Conservation (phyloP, 2,888 invertebrate species). For the Pristionchus entomophagus region DNA sequence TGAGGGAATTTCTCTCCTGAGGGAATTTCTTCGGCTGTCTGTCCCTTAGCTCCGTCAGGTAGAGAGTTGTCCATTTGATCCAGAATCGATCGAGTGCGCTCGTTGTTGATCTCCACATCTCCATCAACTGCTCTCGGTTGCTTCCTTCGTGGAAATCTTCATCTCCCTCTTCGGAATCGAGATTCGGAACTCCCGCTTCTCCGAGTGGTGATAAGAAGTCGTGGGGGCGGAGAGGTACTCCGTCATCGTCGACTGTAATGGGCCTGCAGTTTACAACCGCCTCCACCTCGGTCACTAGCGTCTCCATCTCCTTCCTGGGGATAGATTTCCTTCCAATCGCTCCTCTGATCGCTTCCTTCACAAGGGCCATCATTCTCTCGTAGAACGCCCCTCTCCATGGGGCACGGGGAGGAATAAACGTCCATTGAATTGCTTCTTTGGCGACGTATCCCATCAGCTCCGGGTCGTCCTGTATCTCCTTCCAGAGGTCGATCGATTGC, state of each 20-base stretch:
- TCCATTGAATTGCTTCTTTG: conserved; percentile 60
- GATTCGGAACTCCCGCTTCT: not conserved
- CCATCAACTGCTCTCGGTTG: not conserved
- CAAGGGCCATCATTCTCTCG: conserved; percentile 76
- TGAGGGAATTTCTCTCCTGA: not conserved
- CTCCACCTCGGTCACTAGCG: conserved; percentile 16
- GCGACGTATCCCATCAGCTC: conserved; percentile 40
- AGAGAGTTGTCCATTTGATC: not conserved
- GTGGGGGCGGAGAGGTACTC: not conserved
- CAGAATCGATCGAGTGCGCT: not conserved
- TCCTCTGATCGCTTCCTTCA: not conserved
- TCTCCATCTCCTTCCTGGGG: no score
- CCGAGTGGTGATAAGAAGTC: not conserved
- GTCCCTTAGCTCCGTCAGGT: not conserved
- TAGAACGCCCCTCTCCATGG: conserved; percentile 78
- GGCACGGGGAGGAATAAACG: conserved; percentile 76
- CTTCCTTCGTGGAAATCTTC: not conserved
- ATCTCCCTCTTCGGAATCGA: not conserved
- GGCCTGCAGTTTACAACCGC: conserved; percentile 34
- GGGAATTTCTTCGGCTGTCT: conserved; percentile 43
- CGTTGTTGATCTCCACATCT: not conserved
- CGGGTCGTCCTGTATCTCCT: not conserved
- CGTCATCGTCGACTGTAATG: not conserved
- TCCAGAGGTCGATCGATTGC: not conserved
- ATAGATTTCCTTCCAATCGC: not conserved